Conservation (phyloP, 1,140 invertebrate genomes). For the Armadillidium nasatum region DNA sequence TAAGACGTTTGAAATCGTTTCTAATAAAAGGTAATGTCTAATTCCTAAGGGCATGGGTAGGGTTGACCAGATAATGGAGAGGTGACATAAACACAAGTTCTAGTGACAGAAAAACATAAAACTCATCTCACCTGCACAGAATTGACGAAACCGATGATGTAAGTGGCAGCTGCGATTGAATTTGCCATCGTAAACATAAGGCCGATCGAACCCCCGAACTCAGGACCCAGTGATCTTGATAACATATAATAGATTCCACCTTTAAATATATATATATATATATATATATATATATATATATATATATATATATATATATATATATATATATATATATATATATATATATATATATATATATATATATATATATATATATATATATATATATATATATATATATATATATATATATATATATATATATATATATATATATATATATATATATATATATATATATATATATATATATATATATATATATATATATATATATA, state of each 20-base stretch:
- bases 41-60: no score
- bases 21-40: no score
- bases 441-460: no score
- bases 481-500: no score
- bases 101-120: background rate
- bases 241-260: slow-evolving; percentile 96
- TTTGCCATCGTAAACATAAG: slow-evolving; percentile 96
- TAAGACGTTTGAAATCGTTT: no score
- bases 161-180: slow-evolving; percentile 92
- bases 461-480: no score
- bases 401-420: no score
- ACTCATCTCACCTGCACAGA: slow-evolving; percentile 58
- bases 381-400: background rate
- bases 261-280: no score
- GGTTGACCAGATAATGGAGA: background rate
- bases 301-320: slow-evolving; percentile 8
- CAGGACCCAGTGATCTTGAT: slow-evolving; percentile 90
- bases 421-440: no score
- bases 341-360: slow-evolving; percentile 10
- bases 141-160: slow-evolving; percentile 97
- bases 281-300: background rate
- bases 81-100: background rate
- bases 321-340: slow-evolving; percentile 18
- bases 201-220: slow-evolving; percentile 96
- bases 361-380: background rate